A percentile compares a stretch with the other conserved stretches of the same genome.
These are phyloP conservation scores for Epizoanthus stellaris DNA, from an alignment of 92 coral and sea anemone species.

Conservation along the genomic window DNA sequence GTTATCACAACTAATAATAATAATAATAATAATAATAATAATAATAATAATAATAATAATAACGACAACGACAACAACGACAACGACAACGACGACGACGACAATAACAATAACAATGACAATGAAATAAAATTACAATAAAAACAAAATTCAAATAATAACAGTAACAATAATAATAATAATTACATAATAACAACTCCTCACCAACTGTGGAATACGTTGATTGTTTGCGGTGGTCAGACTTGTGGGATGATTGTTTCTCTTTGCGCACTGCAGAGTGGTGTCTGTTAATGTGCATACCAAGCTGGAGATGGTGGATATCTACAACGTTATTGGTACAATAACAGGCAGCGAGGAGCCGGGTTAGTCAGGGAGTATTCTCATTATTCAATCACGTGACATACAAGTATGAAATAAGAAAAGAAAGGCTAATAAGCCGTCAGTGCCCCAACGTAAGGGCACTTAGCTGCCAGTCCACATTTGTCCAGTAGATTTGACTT, in stretches of 20 bases:
- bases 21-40: background rate
- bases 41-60: no score
- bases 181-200: background rate
- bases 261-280: conserved; percentile 33
- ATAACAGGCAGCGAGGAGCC: conserved; percentile 78
- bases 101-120: no score
- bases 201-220: background rate
- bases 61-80: no score
- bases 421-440: no score
- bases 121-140: no score
- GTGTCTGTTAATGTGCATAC: conserved; percentile 70
- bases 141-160: no score
- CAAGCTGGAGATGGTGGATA: conserved; percentile 53
- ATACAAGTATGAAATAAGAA: background rate
- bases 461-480: no score
- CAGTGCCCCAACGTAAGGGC: no score
- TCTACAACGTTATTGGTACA: conserved; percentile 82
- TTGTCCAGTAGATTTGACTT: no score
- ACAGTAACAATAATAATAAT: background rate
- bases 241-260: background rate
- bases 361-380: conserved; percentile 44
- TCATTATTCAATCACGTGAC: background rate
- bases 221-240: no score
- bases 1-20: no score
- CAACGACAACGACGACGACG: no score